Percentiles rank a stretch among this genome's conserved stretches.
phyloP scores from a whole-genome alignment of 2,113 vertebrate species.

The Callipepla californica region DNA sequence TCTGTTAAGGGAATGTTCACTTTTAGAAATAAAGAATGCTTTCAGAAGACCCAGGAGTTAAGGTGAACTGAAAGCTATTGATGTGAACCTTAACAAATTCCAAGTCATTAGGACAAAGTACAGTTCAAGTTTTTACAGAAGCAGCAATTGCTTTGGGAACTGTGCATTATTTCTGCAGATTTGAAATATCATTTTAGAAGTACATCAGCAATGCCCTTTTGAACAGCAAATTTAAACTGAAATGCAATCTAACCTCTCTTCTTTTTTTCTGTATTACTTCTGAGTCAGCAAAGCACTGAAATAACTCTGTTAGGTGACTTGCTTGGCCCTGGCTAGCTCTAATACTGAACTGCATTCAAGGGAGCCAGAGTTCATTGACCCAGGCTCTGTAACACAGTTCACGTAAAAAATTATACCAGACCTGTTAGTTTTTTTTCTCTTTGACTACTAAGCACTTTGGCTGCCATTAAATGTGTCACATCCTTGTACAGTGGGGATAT shows the following conservation, averaged over 20 bases:
- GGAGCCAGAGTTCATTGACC: not conserved
- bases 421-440: not conserved
- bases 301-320: not conserved
- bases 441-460: not conserved
- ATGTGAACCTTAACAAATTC: not conserved
- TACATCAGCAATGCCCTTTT: not conserved
- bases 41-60: not conserved
- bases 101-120: not conserved
- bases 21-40: not conserved
- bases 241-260: not conserved
- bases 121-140: not conserved
- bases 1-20: not conserved
- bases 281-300: slow-evolving; percentile 12
- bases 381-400: not conserved
- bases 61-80: not conserved
- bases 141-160: not conserved
- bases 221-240: not conserved
- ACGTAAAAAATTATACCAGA: not conserved
- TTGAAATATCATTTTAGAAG: not conserved
- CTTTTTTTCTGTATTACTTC: not conserved
- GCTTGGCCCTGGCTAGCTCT: not conserved
- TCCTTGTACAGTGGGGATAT: not conserved
- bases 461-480: not conserved
- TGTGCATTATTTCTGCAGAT: not conserved
- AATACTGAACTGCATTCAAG: not conserved